Base-by-base conservation (phyloP, 2,888 invertebrate genomes). In the Cephus nigrinus region DNA sequence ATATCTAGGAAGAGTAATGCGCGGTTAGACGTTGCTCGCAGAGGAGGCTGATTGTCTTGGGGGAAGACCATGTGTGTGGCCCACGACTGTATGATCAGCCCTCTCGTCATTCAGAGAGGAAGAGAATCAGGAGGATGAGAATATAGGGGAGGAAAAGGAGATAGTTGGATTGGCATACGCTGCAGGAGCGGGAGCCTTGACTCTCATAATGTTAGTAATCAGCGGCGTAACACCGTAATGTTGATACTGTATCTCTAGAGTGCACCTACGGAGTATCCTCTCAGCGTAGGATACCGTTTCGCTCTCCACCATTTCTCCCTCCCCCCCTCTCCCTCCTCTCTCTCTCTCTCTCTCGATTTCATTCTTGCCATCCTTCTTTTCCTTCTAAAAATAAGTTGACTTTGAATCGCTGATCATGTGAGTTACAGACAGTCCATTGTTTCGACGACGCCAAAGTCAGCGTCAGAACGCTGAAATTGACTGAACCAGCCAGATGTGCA, bases 151-250 rank as follows among this genome's bases (percentile, higher is more conserved):
- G 35, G 35, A 74, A 35, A 23, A 35, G 34, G 35, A 73, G 74
- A 23, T 32, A 15, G 35, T 30, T 30, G 35, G 34, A 71, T 31
- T 32, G 31, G 11, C 5, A 23, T 31, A 30, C 32, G 12, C 15
- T 34, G 33, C 32, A 23, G 35, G 23, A 33, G 74, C 32, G 74
- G 74, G 34, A 36, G 74, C 71, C 71, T 34, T 71, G 71, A 12
- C 71, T 71, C 30, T 71, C 71, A 33, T 71, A 71, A 71, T 71
- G 71, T 34, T 34, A 71, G 71, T 71, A 71, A 71, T 71, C 71
- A 33, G 32, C 71, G 23, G 15, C 33, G 71, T 71, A 71, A 71
- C 71, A 33, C 71, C 71, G 71, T 71, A 71, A 71, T 34, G 71
- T 71, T 71, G 71, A 71, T 71, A 71, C 71, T 34, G 71, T 71